Percentiles rank a stretch among this genome's conserved stretches.
Evolutionary conservation across 2,113 vertebrate species (phyloP).

Genomic region (Vidua chalybeata): DNA sequence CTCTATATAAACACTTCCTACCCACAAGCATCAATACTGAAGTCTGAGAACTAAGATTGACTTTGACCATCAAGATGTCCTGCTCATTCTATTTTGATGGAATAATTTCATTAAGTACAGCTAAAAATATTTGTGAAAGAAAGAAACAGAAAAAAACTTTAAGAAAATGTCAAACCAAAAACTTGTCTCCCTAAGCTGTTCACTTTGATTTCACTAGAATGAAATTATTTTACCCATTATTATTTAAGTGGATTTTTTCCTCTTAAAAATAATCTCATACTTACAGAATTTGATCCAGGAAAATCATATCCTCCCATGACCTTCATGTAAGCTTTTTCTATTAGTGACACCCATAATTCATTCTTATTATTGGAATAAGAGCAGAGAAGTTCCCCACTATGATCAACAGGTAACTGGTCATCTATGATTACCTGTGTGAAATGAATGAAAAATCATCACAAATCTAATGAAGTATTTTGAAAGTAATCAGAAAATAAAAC

Average conservation of each 20-base stretch:
- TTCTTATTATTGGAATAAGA: slow-evolving; percentile 98
- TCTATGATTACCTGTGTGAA: slow-evolving; percentile 93
- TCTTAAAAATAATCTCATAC: slow-evolving; percentile 50
- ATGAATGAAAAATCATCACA: neutral
- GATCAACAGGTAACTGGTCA: slow-evolving; percentile 93
- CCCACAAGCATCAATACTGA: neutral
- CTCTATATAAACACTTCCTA: neutral
- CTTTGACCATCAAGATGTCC: neutral
- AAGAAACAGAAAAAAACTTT: neutral
- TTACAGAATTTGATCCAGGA: slow-evolving; percentile 97
- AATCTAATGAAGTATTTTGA: neutral
- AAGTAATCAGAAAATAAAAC: neutral
- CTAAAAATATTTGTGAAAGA: neutral
- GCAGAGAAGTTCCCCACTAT: slow-evolving; percentile 92
- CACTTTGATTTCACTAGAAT: neutral
- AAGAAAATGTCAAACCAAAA: neutral
- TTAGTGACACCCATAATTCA: slow-evolving; percentile 96
- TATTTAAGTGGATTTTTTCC: neutral
- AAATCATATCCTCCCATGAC: slow-evolving; percentile 99
- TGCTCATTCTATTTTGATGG: neutral
- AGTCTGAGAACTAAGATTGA: neutral
- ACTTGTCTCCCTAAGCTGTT: neutral
- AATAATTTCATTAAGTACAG: neutral
- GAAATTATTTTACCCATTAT: neutral
- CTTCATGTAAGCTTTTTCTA: slow-evolving; percentile 99